Percentiles rank a stretch among this genome's conserved stretches.
These are phyloP conservation scores for Oedothorax gibbosus DNA, from an alignment of 1,140 invertebrate species.

Conservation along the genomic window DNA sequence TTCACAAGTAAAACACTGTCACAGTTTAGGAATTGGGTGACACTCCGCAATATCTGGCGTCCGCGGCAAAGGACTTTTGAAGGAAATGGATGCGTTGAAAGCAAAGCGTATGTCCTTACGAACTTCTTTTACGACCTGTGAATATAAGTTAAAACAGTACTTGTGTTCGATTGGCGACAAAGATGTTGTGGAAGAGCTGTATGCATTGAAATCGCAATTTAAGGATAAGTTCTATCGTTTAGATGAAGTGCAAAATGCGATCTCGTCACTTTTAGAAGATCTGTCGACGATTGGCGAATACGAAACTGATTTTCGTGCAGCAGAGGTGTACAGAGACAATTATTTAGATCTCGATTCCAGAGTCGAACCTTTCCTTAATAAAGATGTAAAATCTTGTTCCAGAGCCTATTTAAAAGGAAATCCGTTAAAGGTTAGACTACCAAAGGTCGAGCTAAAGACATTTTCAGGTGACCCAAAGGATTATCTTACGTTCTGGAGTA, in stretches of 20 bases:
- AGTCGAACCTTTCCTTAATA: background rate
- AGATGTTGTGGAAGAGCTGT: too few species aligned
- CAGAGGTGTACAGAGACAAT: background rate
- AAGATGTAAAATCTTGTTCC: background rate
- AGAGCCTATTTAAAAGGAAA: background rate
- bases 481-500: background rate
- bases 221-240: background rate
- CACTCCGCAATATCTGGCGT: too few species aligned
- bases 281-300: background rate
- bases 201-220: too few species aligned
- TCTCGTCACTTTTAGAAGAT: slow-evolving; percentile 1
- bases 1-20: too few species aligned
- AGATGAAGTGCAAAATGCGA: background rate
- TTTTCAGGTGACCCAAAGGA: slow-evolving; percentile 10
- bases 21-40: too few species aligned
- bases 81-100: too few species aligned
- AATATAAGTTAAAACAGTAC: too few species aligned
- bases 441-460: background rate
- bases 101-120: too few species aligned
- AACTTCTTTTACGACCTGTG: too few species aligned
- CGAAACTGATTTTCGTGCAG: background rate
- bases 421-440: background rate
- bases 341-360: background rate
- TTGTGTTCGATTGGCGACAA: too few species aligned
- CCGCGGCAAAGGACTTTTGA: too few species aligned